Evolutionary conservation across 2,888 invertebrate species (phyloP), one percentile per base, ranked within the genome.

Genomic region (Drosophila buzzatii): DNA sequence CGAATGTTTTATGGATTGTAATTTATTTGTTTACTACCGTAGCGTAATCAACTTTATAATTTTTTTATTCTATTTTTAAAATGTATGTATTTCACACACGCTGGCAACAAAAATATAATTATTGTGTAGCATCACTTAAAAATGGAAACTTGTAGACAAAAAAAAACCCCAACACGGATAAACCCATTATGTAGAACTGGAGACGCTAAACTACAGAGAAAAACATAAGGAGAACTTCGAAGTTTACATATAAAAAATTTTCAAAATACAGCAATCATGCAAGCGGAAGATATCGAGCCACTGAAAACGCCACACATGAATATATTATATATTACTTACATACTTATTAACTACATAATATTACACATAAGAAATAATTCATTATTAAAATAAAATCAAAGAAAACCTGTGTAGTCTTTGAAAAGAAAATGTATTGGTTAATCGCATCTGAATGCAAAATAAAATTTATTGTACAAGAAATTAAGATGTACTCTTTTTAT

Each of bases 21-120:
- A 23, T 20, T 39, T 75, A 69, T 73, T 63, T 52, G 51, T 76
- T 66, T 18, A 51, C 1, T 12, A 78, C 91, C 88, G 61, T 89
- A 92, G 92, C 92, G 92, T 92, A 92, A 92, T 91, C 90, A 87
- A 85, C 65, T 83, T 73, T 73, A 72, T 88, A 76, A 75, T 91
- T 90, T 79, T 79, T 79, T 79, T 84, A 88, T 81, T 79, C 79
- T 90, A 81, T 81, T 88, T 79, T 88, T 81, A 86, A 85, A 83
- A 68, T 84, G 79, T 85, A 85, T 89, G 90, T 85, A 85, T 83
- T 90, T 86, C 79, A 77, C 76, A 80, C 80, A 82, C 78, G 76
- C 83, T 83, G 81, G 76, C 82, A 90, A 77, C 79, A 77, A 77
- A 85, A 79, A 75, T 82, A 77, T 78, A 78, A 85, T 69, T 76